Conservation (phyloP, 30 jellyfish, hydroid and myxozoan genomes). For the Aurelia sp. region DNA sequence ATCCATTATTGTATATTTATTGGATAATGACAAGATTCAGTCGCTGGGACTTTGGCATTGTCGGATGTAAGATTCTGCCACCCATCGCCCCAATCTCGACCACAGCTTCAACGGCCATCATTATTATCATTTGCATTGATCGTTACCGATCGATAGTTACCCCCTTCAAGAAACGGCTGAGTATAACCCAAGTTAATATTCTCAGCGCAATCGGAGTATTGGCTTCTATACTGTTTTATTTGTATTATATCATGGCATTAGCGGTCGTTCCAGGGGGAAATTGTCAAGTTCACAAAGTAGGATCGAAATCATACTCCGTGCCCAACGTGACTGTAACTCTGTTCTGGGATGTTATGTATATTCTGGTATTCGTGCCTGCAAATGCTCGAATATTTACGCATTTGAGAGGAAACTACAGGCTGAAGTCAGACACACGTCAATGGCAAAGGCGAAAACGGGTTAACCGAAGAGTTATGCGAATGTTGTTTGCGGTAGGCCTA, state of each 20-base stretch:
- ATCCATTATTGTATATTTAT: constrained; percentile 67
- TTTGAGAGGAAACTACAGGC: neutral
- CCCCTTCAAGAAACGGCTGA: constrained; percentile 65
- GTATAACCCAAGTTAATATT: constrained; percentile 53
- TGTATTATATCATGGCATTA: constrained; percentile 43
- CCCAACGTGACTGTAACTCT: constrained; percentile 52
- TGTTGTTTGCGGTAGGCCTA: constrained; percentile 57
- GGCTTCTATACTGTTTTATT: constrained; percentile 56
- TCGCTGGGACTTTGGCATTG: constrained; percentile 87
- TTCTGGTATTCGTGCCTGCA: constrained; percentile 52
- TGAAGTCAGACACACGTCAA: constrained; percentile 3
- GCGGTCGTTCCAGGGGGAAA: constrained; percentile 21
- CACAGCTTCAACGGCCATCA: constrained; percentile 70
- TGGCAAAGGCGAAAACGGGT: constrained; percentile 25
- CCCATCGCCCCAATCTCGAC: constrained; percentile 69
- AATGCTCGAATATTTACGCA: constrained; percentile 44
- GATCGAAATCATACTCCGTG: constrained; percentile 30
- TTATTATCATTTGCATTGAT: constrained; percentile 81
- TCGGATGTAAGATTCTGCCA: constrained; percentile 85
- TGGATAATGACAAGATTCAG: constrained; percentile 53
- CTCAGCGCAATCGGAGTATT: constrained; percentile 13
- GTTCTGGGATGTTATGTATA: constrained; percentile 25
- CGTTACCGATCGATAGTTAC: constrained; percentile 89
- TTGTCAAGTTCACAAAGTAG: constrained; percentile 58
- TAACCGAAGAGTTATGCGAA: constrained; percentile 44